Conservation (phyloP, 2,888 invertebrate genomes). For the Parapristionchus giblindavisi region DNA sequence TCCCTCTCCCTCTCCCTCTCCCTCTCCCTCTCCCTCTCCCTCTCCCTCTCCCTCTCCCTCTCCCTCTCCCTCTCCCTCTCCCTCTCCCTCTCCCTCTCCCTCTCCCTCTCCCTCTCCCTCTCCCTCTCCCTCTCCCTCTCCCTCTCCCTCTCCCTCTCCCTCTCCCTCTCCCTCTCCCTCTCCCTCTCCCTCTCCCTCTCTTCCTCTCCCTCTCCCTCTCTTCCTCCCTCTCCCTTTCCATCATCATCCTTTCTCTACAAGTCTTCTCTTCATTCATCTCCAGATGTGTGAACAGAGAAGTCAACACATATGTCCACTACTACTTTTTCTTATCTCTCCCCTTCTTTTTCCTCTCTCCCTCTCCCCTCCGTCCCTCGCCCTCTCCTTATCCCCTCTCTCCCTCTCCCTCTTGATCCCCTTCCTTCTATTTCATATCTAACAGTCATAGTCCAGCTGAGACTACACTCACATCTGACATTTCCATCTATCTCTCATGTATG, state of each 20-base stretch:
- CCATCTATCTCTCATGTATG: background rate
- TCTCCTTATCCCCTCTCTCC: background rate
- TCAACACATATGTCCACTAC: background rate
- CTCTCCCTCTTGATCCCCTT: background rate
- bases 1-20: slow-evolving; percentile 30
- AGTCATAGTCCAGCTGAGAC: background rate
- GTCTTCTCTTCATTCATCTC: background rate
- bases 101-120: background rate
- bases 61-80: background rate
- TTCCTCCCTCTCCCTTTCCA: background rate
- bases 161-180: background rate
- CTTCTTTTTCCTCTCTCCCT: slow-evolving; percentile 13
- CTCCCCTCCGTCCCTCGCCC: slow-evolving; percentile 4
- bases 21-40: slow-evolving; percentile 11
- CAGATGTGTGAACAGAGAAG: too few species aligned
- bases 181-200: background rate
- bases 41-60: slow-evolving; percentile 2
- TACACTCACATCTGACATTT: background rate
- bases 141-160: background rate
- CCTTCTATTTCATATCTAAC: background rate
- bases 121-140: background rate
- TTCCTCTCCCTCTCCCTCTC: slow-evolving; percentile 1
- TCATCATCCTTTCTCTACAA: background rate
- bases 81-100: background rate
- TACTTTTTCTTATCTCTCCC: background rate